Conservation (phyloP, 2,888 invertebrate genomes). For the Formica aserva region DNA sequence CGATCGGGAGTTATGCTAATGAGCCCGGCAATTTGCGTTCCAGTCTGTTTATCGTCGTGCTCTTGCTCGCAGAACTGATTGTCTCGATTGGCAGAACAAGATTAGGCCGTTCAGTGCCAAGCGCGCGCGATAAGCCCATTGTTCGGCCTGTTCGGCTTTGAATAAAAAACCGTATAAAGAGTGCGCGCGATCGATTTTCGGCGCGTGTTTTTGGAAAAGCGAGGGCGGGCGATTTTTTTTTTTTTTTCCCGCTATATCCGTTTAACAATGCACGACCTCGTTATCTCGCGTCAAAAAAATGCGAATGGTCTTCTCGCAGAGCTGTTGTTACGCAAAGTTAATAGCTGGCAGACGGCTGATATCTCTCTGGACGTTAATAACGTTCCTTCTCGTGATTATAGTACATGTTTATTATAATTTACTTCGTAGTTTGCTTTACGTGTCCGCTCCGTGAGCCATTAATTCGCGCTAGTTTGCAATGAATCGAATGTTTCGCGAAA, state of each 20-base stretch:
- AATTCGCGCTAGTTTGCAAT: neutral
- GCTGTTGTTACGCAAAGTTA: slow-evolving; percentile 34
- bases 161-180: slow-evolving; percentile 54
- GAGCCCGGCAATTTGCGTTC: slow-evolving; percentile 75
- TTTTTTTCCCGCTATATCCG: slow-evolving; percentile 18
- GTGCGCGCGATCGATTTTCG: slow-evolving; percentile 38
- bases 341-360: slow-evolving; percentile 16
- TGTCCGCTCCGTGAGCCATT: neutral
- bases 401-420: slow-evolving; percentile 7
- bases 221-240: slow-evolving; percentile 2
- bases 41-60: slow-evolving; percentile 74
- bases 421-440: neutral
- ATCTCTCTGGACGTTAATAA: slow-evolving; percentile 27
- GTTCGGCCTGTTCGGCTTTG: slow-evolving; percentile 71
- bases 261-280: slow-evolving; percentile 46
- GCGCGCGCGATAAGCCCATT: slow-evolving; percentile 73
- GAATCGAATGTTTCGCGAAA: slow-evolving; percentile 24
- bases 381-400: slow-evolving; percentile 1
- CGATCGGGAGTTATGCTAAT: slow-evolving; percentile 75
- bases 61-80: slow-evolving; percentile 56
- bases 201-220: slow-evolving; percentile 50
- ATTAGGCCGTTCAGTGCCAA: slow-evolving; percentile 68
- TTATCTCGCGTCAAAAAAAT: slow-evolving; percentile 45
- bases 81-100: slow-evolving; percentile 74
- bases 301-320: neutral